Base-by-base conservation (phyloP, 2,797 vertebrate species). In the Arctocebus calabarensis region DNA sequence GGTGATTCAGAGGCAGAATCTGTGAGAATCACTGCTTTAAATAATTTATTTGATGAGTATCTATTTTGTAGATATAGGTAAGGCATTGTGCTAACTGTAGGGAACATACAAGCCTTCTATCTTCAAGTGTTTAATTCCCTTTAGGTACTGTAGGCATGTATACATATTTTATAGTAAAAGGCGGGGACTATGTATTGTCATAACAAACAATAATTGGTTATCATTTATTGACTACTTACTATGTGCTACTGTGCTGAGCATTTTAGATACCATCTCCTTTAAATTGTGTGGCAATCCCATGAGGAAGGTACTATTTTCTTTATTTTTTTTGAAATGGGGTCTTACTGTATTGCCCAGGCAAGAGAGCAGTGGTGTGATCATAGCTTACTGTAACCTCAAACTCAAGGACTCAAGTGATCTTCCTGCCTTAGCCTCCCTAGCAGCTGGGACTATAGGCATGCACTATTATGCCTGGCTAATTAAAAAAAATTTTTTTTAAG, bases 21-120 rank as follows among this genome's bases (percentile, higher is more conserved):
- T 20, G 45, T 71, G 70, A 92, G 57, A 77, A 19, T 91, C 79
- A 13, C 40, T 85, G 86, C 45, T 64, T 92, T 95, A 79, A 77
- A 55, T 88, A 37, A 75, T 74, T 64, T 86, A 29, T 64, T 82
- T 85, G 43, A 52, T 32, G 48, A 68, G 7, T 74, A 23, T 27
- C 55, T 75, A 27, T 86, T 59, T 79, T 48, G 17, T 83, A 5
- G 32, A 59, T 77, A 0, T 71, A 66, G 57, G 20, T 57, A 78
- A 57, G 79, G 19, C 11, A 22, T 59, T 68, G 40, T 84, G 17
- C 34, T 88, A 59, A 8, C 82, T 91, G 1, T 48, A 20, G 73
- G 71, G 22, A 55, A 48, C 52, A 16, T 59, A 45, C 5, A 16
- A 48, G 22, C 52, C 34, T 34, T 88, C 71, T 84, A 29, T 37